phyloP scores from a whole-genome alignment of 2,113 vertebrate species.

The Choloepus hoffmanni region DNA sequence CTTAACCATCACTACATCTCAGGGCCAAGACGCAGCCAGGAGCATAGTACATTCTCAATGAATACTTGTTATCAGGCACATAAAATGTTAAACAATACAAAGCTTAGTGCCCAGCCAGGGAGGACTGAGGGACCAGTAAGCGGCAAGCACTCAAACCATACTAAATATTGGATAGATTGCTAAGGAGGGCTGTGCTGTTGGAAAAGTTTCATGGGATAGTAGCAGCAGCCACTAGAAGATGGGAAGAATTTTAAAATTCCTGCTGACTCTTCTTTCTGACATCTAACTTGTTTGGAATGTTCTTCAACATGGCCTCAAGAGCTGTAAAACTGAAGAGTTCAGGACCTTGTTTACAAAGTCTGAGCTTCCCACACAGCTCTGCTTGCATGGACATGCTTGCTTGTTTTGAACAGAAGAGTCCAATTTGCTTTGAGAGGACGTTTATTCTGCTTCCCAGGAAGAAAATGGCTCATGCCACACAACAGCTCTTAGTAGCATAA shows the following conservation, averaged over 20 bases:
- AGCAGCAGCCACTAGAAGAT: background rate
- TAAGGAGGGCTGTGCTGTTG: fast-evolving
- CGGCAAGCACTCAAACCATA: too few species aligned
- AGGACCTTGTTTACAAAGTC: background rate
- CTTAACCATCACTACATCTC: too few species aligned
- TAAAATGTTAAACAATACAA: too few species aligned
- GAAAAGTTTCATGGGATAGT: background rate
- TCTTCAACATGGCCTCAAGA: conserved; percentile 15
- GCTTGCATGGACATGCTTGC: background rate
- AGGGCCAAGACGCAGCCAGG: too few species aligned
- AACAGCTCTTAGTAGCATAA: background rate
- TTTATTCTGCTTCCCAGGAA: background rate
- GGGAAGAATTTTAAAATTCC: background rate
- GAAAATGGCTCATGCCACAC: conserved; percentile 22
- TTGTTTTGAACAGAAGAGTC: background rate
- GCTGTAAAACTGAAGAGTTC: background rate
- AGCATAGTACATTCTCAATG: too few species aligned
- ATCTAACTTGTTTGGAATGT: background rate
- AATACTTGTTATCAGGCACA: too few species aligned
- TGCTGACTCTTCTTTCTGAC: background rate
- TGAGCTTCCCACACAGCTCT: background rate
- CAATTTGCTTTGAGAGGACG: background rate
- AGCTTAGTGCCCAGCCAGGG: background rate
- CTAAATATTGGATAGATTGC: background rate
- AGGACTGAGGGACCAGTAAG: background rate